Percentiles rank a stretch among this genome's conserved stretches.
These are phyloP conservation scores for Periplaneta americana DNA, from an alignment of 1,140 invertebrate species.

Conservation along the genomic window DNA sequence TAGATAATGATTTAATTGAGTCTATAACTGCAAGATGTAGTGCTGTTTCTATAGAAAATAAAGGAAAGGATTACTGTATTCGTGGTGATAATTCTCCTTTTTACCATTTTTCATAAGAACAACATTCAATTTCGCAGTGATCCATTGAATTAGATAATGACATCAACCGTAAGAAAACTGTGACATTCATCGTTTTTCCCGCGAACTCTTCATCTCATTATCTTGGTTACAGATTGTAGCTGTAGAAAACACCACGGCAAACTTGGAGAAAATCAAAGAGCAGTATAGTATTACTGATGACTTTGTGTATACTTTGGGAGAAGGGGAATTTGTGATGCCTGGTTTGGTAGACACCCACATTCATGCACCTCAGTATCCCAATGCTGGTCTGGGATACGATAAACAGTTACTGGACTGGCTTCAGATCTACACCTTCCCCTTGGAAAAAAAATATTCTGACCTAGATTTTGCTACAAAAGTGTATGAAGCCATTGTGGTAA, in stretches of 20 bases:
- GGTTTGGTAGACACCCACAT: slow-evolving; percentile 87
- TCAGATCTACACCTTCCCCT: slow-evolving; percentile 78
- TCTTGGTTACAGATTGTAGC: not conserved
- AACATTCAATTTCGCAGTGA: too few relatives aligned
- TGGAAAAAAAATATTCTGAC: slow-evolving; percentile 69
- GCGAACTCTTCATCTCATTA: too few relatives aligned
- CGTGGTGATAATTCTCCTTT: too few relatives aligned
- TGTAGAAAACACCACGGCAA: not conserved
- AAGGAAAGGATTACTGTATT: too few relatives aligned
- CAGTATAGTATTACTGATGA: not conserved
- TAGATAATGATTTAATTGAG: too few relatives aligned
- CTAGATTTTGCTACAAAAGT: slow-evolving; percentile 60
- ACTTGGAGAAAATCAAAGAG: not conserved
- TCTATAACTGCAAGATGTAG: too few relatives aligned
- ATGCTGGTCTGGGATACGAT: slow-evolving; percentile 75
- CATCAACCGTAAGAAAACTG: too few relatives aligned
- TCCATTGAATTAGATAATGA: too few relatives aligned
- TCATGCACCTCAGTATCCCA: slow-evolving; percentile 83
- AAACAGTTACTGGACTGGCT: slow-evolving; percentile 78
- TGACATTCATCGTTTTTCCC: too few relatives aligned
- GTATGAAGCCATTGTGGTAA: slow-evolving; percentile 75
- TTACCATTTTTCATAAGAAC: too few relatives aligned
- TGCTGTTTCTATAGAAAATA: too few relatives aligned
- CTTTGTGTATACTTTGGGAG: not conserved
- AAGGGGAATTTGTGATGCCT: slow-evolving; percentile 70